phyloP scores from a whole-genome alignment of 2,113 vertebrate genomes.

The Arothron firmamentum region DNA sequence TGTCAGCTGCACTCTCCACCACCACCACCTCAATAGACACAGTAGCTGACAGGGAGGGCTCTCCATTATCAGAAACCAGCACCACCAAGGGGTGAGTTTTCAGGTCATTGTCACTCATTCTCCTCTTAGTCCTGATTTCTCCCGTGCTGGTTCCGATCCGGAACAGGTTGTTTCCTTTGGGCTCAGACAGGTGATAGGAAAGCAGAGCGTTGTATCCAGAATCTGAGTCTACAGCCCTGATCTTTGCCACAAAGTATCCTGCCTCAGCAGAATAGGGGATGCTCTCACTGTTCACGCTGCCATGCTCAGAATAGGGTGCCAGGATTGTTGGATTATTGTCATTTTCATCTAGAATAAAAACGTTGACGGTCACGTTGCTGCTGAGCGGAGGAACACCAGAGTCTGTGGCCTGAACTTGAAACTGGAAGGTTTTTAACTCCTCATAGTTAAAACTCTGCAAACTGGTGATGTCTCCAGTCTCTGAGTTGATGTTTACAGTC shows the following conservation, averaged over 20 bases:
- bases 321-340: constrained; percentile 52
- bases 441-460: no score
- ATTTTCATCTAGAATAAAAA: no score
- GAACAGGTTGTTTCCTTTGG: constrained; percentile 60
- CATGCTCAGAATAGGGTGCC: constrained; percentile 70
- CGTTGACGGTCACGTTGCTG: no score
- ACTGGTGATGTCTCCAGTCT: constrained; percentile 37
- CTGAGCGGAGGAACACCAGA: no score
- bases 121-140: constrained; percentile 63
- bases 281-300: constrained; percentile 67
- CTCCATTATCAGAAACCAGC: constrained; percentile 77
- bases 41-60: constrained; percentile 77
- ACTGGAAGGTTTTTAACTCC: no score
- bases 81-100: constrained; percentile 78
- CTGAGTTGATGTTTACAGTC: constrained; percentile 51
- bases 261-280: constrained; percentile 76
- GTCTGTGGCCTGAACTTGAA: no score
- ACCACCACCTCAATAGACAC: constrained; percentile 76
- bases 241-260: constrained; percentile 69
- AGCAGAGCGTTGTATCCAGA: constrained; percentile 67
- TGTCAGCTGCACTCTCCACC: constrained; percentile 72
- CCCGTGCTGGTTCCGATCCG: constrained; percentile 61
- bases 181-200: constrained; percentile 56
- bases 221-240: constrained; percentile 64
- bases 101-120: constrained; percentile 75